These are phyloP conservation scores for Eunapius fragilis DNA, from an alignment of 37 sponge, comb jelly and placozoan genomes.

Conservation along the genomic window DNA sequence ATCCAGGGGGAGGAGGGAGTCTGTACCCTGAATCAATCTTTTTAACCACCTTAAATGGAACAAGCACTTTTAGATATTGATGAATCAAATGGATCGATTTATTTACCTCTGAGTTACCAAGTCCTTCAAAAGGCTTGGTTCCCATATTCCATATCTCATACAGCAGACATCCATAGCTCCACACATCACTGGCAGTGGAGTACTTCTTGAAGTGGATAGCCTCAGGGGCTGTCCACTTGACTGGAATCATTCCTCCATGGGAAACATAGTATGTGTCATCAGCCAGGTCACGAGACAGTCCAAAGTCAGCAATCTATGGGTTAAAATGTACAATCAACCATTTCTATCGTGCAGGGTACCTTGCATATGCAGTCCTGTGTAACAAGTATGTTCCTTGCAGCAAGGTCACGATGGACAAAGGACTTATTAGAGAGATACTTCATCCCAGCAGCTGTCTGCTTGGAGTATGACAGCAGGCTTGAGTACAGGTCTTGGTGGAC, in stretches of 20 bases:
- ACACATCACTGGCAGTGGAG: not conserved
- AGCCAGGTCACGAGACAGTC: slow-evolving; percentile 34
- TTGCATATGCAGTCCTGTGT: not conserved
- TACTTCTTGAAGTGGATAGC: slow-evolving; percentile 6
- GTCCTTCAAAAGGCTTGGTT: not conserved
- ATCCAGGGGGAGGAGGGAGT: not conserved
- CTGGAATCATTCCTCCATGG: slow-evolving; percentile 36
- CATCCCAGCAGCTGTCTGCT: not conserved
- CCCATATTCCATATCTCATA: not conserved
- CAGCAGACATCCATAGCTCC: not conserved
- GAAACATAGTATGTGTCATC: slow-evolving; percentile 23
- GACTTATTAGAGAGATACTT: not conserved
- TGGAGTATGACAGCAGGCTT: not conserved
- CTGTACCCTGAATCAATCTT: not conserved
- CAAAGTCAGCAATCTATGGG: slow-evolving; percentile 59
- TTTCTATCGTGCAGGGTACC: not conserved
- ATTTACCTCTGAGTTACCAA: not conserved
- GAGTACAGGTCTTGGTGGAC: not conserved
- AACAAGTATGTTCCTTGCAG: not conserved
- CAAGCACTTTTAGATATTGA: not conserved
- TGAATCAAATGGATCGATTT: not conserved
- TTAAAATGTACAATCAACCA: not conserved
- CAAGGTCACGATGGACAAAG: not conserved
- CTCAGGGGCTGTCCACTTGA: slow-evolving; percentile 66
- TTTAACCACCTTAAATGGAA: not conserved